Base-by-base conservation (phyloP, 2,113 vertebrate species). In the Oncorhynchus keta region DNA sequence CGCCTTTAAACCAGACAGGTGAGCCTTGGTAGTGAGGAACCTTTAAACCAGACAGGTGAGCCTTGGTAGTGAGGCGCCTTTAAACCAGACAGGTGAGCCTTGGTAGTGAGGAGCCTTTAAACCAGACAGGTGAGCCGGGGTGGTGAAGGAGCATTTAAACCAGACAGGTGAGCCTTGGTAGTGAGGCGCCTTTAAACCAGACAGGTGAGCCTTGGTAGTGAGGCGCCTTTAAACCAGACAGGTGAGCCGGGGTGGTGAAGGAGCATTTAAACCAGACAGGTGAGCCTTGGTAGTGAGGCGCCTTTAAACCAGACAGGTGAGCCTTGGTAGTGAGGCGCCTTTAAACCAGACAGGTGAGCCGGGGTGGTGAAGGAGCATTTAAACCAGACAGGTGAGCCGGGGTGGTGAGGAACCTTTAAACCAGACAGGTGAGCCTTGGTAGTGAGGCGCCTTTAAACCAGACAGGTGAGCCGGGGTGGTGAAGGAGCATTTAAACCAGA, bases 291-390 rank as follows among this genome's bases (percentile, higher is more conserved):
- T 39, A 1, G 39, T 9, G 39, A 39, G 39, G 39, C 9, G 7
- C 26, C 26, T 28, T 28, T 28, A 28, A 28, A 2, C 68, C 64
- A 65, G 81, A 76, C 68, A 55, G 76, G 69, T 70, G 68, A 66
- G 74, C 70, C 7, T 2, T 2, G 39, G 39, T 39, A 2, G 39
- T 1, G 39, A 39, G 39, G 39, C 9, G 0, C 26, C 26, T 28
- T 28, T 28, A 28, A 28, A 2, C 68, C 64, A 65, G 84, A 76
- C 68, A 55, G 76, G 69, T 70, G 68, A 66, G 74, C 70, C 7
- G 0, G 1, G 39, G 39, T 24, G 1, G 24, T 24, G 24, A n/a
- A 24, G 24, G 24, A 24, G 1, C 24, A 1, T 39, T 28, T 28
- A 28, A 28, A 2, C 68, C 64, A 65, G 84, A 76, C 68, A 55